A percentile compares a stretch with the other conserved stretches of the same genome.
Conservation (phyloP, 2,888 invertebrate genomes). For the Lithosia quadra region DNA sequence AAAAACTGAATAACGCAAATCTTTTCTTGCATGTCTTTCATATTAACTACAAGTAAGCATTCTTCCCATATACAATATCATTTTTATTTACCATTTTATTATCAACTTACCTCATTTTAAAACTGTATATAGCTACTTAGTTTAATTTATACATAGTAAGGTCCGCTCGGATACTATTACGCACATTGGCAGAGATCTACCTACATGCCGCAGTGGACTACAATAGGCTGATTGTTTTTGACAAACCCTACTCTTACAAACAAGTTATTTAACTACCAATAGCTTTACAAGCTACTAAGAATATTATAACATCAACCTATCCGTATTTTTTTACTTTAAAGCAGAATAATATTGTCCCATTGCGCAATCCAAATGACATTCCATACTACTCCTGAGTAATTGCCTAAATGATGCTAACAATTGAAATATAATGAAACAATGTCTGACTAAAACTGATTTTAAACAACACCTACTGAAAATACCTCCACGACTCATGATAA, state of each 20-base stretch:
- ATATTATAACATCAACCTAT: too few relatives aligned
- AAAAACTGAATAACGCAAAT: slow-evolving; percentile 17
- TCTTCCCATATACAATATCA: neutral
- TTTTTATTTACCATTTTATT: neutral
- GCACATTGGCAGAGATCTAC: too few relatives aligned
- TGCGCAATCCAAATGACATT: slow-evolving; percentile 17
- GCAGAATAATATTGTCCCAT: slow-evolving; percentile 15
- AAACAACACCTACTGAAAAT: slow-evolving; percentile 15
- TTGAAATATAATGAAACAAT: slow-evolving; percentile 26
- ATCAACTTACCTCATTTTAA: neutral
- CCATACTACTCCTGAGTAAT: neutral
- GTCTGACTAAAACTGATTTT: slow-evolving; percentile 22
- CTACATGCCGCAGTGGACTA: too few relatives aligned
- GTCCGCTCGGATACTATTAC: too few relatives aligned
- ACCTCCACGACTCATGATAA: neutral
- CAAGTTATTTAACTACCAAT: too few relatives aligned
- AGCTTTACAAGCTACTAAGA: too few relatives aligned
- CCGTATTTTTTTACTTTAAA: neutral
- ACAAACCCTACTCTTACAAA: too few relatives aligned
- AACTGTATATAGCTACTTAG: neutral
- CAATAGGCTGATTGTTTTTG: too few relatives aligned
- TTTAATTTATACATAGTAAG: too few relatives aligned
- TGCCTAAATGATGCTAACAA: slow-evolving; percentile 17
- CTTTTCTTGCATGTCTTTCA: slow-evolving; percentile 49
- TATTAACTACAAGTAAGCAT: slow-evolving; percentile 51